These are phyloP conservation scores for Lampris megalopsis DNA, from an alignment of 2,113 vertebrate species.

Conservation along the genomic window DNA sequence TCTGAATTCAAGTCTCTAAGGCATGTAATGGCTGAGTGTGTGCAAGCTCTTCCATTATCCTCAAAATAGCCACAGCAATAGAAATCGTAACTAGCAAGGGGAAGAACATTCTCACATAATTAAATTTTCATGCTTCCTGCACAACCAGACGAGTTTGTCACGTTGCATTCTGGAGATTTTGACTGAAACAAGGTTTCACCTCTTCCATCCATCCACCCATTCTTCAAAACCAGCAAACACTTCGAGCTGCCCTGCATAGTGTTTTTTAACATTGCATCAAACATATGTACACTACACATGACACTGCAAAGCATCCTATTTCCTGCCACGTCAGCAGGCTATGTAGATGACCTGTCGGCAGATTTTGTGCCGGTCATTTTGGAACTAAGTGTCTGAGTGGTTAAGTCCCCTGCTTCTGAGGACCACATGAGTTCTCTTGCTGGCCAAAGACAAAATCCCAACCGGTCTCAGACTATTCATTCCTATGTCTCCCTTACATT, in stretches of 20 bases:
- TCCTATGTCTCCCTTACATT: too few relatives aligned
- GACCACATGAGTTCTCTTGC: too few relatives aligned
- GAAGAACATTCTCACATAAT: not conserved
- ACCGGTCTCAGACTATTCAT: too few relatives aligned
- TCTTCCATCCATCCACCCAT: slow-evolving; percentile 54
- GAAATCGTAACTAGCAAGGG: not conserved
- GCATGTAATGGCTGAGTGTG: slow-evolving; percentile 13
- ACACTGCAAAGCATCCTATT: not conserved
- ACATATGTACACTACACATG: not conserved
- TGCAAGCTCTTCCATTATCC: slow-evolving; percentile 23
- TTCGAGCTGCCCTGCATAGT: not conserved
- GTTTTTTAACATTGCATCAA: too few relatives aligned
- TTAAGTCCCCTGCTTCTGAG: too few relatives aligned
- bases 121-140: slow-evolving; percentile 19
- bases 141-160: slow-evolving; percentile 3
- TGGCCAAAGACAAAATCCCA: too few relatives aligned
- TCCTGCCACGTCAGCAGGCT: not conserved
- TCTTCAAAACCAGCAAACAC: slow-evolving; percentile 1
- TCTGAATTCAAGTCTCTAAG: not conserved
- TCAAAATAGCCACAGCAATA: slow-evolving; percentile 7
- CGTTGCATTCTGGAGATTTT: slow-evolving; percentile 7
- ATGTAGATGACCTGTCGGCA: not conserved
- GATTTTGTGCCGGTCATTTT: not conserved
- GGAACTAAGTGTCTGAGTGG: not conserved
- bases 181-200: not conserved